These are phyloP conservation scores for Thalassaphorura encarpata DNA, from an alignment of 1,140 invertebrate genomes.

Conservation along the genomic window DNA sequence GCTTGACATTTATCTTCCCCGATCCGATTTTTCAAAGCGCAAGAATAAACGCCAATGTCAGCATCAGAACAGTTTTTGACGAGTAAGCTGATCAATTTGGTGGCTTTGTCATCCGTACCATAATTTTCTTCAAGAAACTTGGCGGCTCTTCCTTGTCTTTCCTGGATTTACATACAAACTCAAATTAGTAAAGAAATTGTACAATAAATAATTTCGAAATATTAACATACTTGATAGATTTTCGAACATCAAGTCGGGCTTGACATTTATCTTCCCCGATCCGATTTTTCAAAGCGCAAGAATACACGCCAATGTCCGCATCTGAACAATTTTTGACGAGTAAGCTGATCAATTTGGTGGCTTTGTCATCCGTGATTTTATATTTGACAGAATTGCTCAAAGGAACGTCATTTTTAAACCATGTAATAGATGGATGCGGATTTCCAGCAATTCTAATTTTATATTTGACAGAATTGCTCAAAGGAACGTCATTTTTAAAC, in stretches of 20 bases:
- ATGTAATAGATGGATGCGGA: neutral
- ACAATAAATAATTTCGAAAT: slow-evolving; percentile 33
- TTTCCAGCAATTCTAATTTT: slow-evolving; percentile 45
- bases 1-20: slow-evolving; percentile 69
- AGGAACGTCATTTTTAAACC: slow-evolving; percentile 36
- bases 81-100: slow-evolving; percentile 59
- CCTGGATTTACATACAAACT: neutral
- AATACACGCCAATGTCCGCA: slow-evolving; percentile 61
- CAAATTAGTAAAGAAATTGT: neutral
- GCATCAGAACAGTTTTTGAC: slow-evolving; percentile 53
- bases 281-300: slow-evolving; percentile 63
- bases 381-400: slow-evolving; percentile 68
- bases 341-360: slow-evolving; percentile 61
- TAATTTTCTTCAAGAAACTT: slow-evolving; percentile 76
- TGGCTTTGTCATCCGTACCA: too few relatives aligned
- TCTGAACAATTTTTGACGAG: slow-evolving; percentile 57
- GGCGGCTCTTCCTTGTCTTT: slow-evolving; percentile 52
- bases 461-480: slow-evolving; percentile 60
- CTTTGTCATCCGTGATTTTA: too few relatives aligned
- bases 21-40: slow-evolving; percentile 65
- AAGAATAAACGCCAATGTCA: slow-evolving; percentile 65
- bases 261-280: slow-evolving; percentile 69
- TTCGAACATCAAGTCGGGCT: slow-evolving; percentile 60
- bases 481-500: slow-evolving; percentile 38
- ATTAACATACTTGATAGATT: slow-evolving; percentile 76